These are phyloP conservation scores for Papilio aristodemus DNA, from an alignment of 1,140 invertebrate species.

Conservation along the genomic window DNA sequence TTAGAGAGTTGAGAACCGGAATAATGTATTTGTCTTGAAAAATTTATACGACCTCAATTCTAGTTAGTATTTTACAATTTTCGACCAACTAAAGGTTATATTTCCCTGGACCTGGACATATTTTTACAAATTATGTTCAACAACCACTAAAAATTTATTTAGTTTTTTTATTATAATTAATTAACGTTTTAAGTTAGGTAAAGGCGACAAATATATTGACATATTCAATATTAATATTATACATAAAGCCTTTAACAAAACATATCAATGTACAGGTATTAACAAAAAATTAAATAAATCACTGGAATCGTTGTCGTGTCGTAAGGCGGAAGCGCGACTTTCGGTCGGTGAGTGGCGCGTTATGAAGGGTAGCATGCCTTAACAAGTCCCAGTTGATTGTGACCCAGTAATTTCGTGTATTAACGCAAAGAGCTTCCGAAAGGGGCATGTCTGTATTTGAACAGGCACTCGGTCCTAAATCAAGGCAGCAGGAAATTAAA, in stretches of 20 bases:
- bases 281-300: background rate
- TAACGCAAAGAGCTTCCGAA: slow-evolving; percentile 24
- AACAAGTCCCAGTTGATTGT: slow-evolving; percentile 33
- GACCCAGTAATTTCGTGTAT: slow-evolving; percentile 33
- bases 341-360: slow-evolving; percentile 1
- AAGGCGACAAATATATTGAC: too few relatives aligned
- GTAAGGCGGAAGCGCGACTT: background rate
- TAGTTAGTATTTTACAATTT: too few relatives aligned
- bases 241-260: too few relatives aligned
- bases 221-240: too few relatives aligned
- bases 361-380: slow-evolving; percentile 29
- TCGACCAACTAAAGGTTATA: too few relatives aligned
- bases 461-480: background rate
- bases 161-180: too few relatives aligned
- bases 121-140: too few relatives aligned
- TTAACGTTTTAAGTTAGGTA: too few relatives aligned
- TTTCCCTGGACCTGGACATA: too few relatives aligned
- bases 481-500: slow-evolving; percentile 15
- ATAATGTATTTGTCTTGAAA: background rate
- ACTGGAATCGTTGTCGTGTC: background rate
- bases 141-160: too few relatives aligned
- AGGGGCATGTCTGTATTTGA: slow-evolving; percentile 19
- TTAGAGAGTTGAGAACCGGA: background rate
- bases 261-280: too few relatives aligned
- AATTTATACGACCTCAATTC: too few relatives aligned